A percentile compares a stretch with the other conserved stretches of the same genome.
These are phyloP conservation scores for Grantiella picta DNA, from an alignment of 2,113 vertebrate species.

Conservation along the genomic window DNA sequence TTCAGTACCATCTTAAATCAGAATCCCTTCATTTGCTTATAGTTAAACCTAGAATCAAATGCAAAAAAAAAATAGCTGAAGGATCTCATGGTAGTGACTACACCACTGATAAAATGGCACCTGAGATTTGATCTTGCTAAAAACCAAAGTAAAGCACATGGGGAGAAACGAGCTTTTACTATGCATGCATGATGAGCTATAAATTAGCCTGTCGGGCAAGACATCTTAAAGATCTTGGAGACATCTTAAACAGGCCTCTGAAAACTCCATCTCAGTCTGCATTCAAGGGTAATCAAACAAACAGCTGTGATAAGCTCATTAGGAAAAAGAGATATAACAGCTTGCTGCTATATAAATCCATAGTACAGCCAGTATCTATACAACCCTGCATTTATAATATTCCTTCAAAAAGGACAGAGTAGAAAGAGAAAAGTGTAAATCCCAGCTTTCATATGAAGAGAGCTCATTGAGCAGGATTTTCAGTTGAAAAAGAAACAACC, in stretches of 20 bases:
- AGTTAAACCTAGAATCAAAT: background rate
- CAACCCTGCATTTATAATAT: background rate
- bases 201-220: background rate
- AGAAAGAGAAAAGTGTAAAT: background rate
- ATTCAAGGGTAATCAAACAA: constrained; percentile 36
- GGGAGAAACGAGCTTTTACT: background rate
- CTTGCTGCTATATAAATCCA: background rate
- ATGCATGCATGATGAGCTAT: background rate
- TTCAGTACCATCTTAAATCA: background rate
- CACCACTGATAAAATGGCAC: background rate
- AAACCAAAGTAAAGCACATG: background rate
- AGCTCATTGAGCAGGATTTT: background rate
- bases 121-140: background rate
- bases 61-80: background rate
- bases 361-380: background rate
- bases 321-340: constrained; percentile 24
- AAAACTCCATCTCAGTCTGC: background rate
- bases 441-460: background rate
- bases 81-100: background rate
- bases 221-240: background rate
- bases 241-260: background rate
- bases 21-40: background rate
- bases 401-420: background rate
- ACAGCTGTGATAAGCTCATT: constrained; percentile 13
- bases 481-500: background rate